Evolutionary conservation across 1,140 invertebrate species (phyloP).

Genomic region (Carposina sasakii): DNA sequence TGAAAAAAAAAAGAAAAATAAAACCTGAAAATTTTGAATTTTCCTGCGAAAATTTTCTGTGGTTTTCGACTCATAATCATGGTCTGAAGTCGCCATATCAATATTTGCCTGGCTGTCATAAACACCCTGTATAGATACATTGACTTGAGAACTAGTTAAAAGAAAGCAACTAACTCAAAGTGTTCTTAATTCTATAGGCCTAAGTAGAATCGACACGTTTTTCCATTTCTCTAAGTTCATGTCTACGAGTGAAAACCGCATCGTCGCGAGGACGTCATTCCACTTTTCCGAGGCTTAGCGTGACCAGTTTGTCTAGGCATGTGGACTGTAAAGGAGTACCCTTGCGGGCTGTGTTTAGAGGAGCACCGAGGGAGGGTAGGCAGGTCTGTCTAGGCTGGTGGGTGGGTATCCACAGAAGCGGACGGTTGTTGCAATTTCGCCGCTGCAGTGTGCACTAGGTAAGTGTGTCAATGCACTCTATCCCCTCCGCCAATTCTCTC

Average conservation of each 20-base stretch:
- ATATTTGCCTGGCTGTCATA: too few relatives aligned
- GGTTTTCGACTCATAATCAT: too few relatives aligned
- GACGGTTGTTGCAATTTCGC: slow-evolving; percentile 57
- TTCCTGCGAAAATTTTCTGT: too few relatives aligned
- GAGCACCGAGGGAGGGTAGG: slow-evolving; percentile 18
- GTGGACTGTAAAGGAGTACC: slow-evolving; percentile 16
- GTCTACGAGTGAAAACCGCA: slow-evolving; percentile 63
- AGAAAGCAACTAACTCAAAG: too few relatives aligned
- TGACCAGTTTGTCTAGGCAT: slow-evolving; percentile 39
- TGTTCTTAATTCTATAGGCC: too few relatives aligned
- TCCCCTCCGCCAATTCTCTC: slow-evolving; percentile 45
- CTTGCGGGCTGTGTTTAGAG: slow-evolving; percentile 15
- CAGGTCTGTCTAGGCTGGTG: slow-evolving; percentile 40
- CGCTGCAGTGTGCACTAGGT: slow-evolving; percentile 59
- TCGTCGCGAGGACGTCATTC: slow-evolving; percentile 62
- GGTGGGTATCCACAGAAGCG: slow-evolving; percentile 38
- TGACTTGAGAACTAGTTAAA: too few relatives aligned
- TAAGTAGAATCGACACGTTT: slow-evolving; percentile 35
- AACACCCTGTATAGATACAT: too few relatives aligned
- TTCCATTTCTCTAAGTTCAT: slow-evolving; percentile 50
- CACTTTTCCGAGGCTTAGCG: slow-evolving; percentile 66
- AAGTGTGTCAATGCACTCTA: slow-evolving; percentile 67
- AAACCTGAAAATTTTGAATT: too few relatives aligned
- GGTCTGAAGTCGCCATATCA: too few relatives aligned
- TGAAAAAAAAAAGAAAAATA: too few relatives aligned